phyloP scores from a whole-genome alignment of 1,140 invertebrate species.

The Drosophila subobscura region DNA sequence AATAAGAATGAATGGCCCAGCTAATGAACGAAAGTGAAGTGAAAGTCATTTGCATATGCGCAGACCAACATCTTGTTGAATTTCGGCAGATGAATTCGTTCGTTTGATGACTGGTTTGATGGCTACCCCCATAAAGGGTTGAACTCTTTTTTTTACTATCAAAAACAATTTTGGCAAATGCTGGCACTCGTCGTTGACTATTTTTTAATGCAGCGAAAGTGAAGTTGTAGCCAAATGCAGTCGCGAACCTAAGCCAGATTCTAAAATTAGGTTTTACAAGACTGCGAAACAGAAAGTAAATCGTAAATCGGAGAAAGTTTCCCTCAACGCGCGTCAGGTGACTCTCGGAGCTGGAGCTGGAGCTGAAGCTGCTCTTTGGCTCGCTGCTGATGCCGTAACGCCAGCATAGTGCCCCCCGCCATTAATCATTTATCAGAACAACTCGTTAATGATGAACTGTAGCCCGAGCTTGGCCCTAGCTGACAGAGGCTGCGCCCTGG shows the following conservation, averaged over 20 bases:
- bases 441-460: constrained; percentile 59
- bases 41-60: constrained; percentile 76
- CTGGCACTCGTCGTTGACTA: constrained; percentile 16
- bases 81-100: constrained; percentile 2
- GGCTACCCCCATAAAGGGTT: constrained; percentile 6
- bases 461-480: constrained; percentile 1
- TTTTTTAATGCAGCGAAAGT: constrained; percentile 72
- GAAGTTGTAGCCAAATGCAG: constrained; percentile 50
- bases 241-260: constrained; percentile 43
- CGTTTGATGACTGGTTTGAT: constrained; percentile 35
- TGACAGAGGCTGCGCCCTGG: not conserved
- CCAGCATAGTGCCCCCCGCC: constrained; percentile 29
- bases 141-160: too few relatives aligned
- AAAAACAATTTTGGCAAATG: too few relatives aligned
- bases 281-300: constrained; percentile 76
- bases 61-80: not conserved
- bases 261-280: constrained; percentile 63
- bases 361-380: not conserved
- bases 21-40: constrained; percentile 79
- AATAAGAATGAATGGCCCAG: constrained; percentile 70
- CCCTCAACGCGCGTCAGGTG: constrained; percentile 23
- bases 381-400: constrained; percentile 66
- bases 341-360: not conserved
- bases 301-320: constrained; percentile 76
- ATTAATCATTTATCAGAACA: constrained; percentile 76